These are phyloP conservation scores for Hestina assimilis DNA, from an alignment of 1,140 invertebrate species.

Conservation along the genomic window DNA sequence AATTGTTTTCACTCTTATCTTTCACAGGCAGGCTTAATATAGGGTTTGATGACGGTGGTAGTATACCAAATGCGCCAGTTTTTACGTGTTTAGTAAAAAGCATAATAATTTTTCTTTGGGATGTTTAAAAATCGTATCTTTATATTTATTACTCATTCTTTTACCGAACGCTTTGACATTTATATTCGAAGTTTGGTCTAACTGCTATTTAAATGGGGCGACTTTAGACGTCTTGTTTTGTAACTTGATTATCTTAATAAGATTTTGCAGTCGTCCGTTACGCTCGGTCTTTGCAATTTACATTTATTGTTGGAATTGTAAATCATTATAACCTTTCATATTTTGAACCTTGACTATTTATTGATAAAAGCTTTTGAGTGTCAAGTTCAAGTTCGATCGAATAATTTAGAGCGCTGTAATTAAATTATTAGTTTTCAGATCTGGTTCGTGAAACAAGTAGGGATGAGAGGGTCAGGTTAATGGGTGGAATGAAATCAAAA, in stretches of 20 bases:
- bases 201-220: constrained; percentile 34
- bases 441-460: constrained; percentile 17
- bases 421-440: constrained; percentile 24
- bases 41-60: constrained; percentile 4
- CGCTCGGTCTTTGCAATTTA: constrained; percentile 20
- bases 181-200: constrained; percentile 38
- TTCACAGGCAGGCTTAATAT: constrained; percentile 6
- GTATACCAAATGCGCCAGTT: neutral
- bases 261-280: constrained; percentile 35
- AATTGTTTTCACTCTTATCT: constrained; percentile 9
- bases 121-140: constrained; percentile 12
- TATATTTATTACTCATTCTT: constrained; percentile 31
- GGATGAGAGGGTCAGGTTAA: constrained; percentile 33
- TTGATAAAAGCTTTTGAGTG: neutral
- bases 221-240: constrained; percentile 33
- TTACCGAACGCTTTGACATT: constrained; percentile 29
- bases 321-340: constrained; percentile 13
- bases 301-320: constrained; percentile 22
- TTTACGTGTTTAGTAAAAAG: neutral
- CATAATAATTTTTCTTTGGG: constrained; percentile 13
- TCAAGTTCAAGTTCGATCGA: constrained; percentile 2
- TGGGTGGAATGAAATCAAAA: constrained; percentile 52
- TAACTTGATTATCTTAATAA: constrained; percentile 41
- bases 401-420: constrained; percentile 16
- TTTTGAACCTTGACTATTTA: neutral